These are phyloP conservation scores for Aproaerema taeniolella DNA, from an alignment of 2,888 invertebrate genomes.

Conservation along the genomic window DNA sequence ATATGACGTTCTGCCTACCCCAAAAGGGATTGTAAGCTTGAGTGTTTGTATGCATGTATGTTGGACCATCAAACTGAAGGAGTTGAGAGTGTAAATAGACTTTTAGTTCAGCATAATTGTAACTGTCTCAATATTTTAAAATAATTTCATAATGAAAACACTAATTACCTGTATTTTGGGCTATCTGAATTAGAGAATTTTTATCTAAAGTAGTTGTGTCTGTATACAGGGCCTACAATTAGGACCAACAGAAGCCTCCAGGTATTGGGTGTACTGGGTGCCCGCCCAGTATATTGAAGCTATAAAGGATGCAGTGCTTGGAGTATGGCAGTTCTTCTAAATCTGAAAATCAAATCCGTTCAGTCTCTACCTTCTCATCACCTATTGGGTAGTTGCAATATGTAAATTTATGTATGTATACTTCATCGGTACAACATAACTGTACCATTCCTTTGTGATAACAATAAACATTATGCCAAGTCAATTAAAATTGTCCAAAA, in stretches of 20 bases:
- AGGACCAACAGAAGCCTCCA: constrained; percentile 93
- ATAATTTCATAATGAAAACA: too few relatives aligned
- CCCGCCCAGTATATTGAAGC: constrained; percentile 94
- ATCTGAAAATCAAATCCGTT: constrained; percentile 9
- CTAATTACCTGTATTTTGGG: neutral
- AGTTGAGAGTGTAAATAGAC: too few relatives aligned
- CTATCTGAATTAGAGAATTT: neutral
- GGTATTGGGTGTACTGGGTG: constrained; percentile 97
- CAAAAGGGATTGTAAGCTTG: too few relatives aligned
- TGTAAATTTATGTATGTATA: constrained; percentile 45
- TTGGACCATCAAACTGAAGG: too few relatives aligned
- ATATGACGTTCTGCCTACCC: too few relatives aligned
- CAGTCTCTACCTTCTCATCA: constrained; percentile 44
- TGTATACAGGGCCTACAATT: constrained; percentile 91
- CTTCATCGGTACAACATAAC: constrained; percentile 49
- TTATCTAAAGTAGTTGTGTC: too few relatives aligned
- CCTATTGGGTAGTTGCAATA: constrained; percentile 68
- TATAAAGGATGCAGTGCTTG: constrained; percentile 92
- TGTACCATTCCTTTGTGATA: constrained; percentile 66
- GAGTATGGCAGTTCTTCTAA: constrained; percentile 90
- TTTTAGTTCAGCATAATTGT: too few relatives aligned
- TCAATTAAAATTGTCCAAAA: constrained; percentile 71
- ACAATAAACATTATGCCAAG: constrained; percentile 65
- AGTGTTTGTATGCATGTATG: too few relatives aligned
- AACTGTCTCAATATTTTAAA: too few relatives aligned